phyloP scores from a whole-genome alignment of 1,140 invertebrate species.

The Campoletis sonorensis region DNA sequence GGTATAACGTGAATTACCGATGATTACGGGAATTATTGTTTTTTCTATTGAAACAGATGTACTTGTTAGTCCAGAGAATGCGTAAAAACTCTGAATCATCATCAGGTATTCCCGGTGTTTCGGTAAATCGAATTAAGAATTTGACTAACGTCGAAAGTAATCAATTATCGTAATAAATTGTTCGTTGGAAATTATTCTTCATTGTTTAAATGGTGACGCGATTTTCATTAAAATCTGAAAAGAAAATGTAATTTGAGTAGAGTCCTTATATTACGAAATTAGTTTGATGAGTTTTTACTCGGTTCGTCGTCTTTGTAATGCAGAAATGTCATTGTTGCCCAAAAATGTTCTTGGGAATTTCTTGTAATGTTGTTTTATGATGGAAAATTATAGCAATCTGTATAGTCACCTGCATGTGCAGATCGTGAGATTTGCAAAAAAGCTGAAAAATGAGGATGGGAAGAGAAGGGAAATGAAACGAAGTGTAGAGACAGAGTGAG shows the following conservation, averaged over 20 bases:
- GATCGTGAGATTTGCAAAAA: neutral
- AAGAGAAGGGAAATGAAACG: neutral
- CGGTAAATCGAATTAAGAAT: no score
- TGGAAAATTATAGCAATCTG: neutral
- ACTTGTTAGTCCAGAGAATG: no score
- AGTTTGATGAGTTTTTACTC: neutral
- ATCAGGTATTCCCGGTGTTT: no score
- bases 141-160: no score
- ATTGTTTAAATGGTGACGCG: no score
- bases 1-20: no score
- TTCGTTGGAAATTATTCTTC: no score
- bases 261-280: neutral
- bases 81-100: no score
- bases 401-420: neutral
- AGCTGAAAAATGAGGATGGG: no score
- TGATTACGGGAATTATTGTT: no score
- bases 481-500: neutral
- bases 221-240: neutral
- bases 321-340: neutral
- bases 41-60: no score
- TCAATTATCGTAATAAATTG: no score
- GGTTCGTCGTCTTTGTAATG: neutral
- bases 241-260: neutral
- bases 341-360: neutral
- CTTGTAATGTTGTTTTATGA: neutral